Evolutionary conservation across 2,888 invertebrate species (phyloP), one percentile per base, ranked within the genome.

Genomic region (Aporophyla nigra): DNA sequence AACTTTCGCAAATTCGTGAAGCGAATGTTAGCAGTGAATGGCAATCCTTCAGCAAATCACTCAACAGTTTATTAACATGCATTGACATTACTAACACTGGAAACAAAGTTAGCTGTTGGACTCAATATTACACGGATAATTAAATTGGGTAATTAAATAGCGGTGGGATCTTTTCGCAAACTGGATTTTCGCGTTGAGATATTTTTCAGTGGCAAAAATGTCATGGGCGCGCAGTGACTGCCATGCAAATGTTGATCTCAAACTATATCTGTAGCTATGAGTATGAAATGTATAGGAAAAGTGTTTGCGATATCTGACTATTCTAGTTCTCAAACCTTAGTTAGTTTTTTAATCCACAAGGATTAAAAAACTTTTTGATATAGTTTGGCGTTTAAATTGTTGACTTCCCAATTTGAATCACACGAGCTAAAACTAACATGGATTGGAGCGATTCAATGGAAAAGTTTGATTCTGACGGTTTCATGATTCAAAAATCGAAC

Each of bases 401-500:
- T 43, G 43, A 9, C 9, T 43, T 43, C 9, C 43, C 9, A 43
- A 9, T 43, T 65, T 51, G 3, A n/a, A 54, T 33, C 16, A n/a
- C 10, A 0, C n/a, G 1, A 10, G 10, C 21, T 33, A 19, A 12
- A 58, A 40, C 24, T 43, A 68, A 59, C 12, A 40, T 62, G 62
- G 24, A 43, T 21, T 63, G 58, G 2, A 66, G 5, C 5, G 14
- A 24, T 6, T n/a, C 40, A 46, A 76, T 49, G 56, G 51, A 51
- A 73, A 49, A 33, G 21, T 5, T 74, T 5, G 27, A 76, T 43
- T 53, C 21, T 27, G 40, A 21, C 54, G 21, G 24, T 27, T 7
- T 19, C 65, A 81, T 81, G 79, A 78, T 59, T 63, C 12, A 40
- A 59, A 67, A 40, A 33, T n/a, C n/a, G n/a, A 69, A 46, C 3